Evolutionary conservation across 1,140 invertebrate species (phyloP), one percentile per base, ranked within the genome.

Genomic region (Hypsibius dujardini): DNA sequence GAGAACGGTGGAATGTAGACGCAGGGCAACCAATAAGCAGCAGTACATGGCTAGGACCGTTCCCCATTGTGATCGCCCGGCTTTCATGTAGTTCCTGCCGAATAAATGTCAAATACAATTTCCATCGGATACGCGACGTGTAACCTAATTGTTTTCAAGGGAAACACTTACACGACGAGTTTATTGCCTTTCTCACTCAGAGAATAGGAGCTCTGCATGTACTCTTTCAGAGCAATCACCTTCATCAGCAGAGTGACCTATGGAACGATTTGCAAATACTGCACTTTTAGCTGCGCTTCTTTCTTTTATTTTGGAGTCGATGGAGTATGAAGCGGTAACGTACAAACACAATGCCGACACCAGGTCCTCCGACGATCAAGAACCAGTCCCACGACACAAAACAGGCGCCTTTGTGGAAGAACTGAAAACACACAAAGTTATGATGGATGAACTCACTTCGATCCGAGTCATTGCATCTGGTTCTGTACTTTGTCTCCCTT

Each of bases 331-430:
- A 12, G 50, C 7, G 7, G 50, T 12, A 12, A 56, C 50, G 7
- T 56, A 56, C 50, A n/a, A 56, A 56, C 7, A 56, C n/a, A n/a
- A 56, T n/a, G n/a, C 7, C 7, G 7, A 56, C n/a, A 12, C 50
- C 50, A 56, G 50, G 50, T 12, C 7, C 50, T 56, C 50, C 50
- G 50, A 56, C 50, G 50, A 56, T 56, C 7, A 56, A 56, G n/a
- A 56, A 56, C 50, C 50, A 56, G 50, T 56, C 50, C 50, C 50
- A 56, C 7, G 50, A 56, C 7, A 56, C 50, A 56, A 56, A 56
- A n/a, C 50, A 56, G n/a, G 50, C 50, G 50, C 50, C 50, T 56
- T 56, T 56, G 50, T 56, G 50, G 50, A 56, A 56, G 50, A 56
- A 56, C 50, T 28, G 28, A 28, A 28, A 28, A 28, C 28, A 28